Evolutionary conservation across 2,113 vertebrate genomes (phyloP).

Genomic region (Gymnocephalus cernua): DNA sequence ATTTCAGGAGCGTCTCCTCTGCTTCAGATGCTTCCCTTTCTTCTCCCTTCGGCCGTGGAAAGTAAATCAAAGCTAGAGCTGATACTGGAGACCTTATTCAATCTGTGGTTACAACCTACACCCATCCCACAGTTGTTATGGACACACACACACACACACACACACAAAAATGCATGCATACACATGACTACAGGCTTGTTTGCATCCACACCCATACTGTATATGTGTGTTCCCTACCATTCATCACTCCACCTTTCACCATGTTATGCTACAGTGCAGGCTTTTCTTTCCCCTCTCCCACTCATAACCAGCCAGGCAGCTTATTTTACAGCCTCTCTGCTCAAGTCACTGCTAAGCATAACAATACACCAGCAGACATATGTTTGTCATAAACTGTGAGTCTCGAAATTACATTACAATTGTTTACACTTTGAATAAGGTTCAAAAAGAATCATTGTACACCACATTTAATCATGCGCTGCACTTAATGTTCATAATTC

Average conservation of each 20-base stretch:
- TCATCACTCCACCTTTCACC: slow-evolving; percentile 45
- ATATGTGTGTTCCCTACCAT: slow-evolving; percentile 17
- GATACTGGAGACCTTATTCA: slow-evolving; percentile 71
- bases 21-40: slow-evolving; percentile 61
- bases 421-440: slow-evolving; percentile 67
- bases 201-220: slow-evolving; percentile 11
- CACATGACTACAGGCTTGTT: slow-evolving; percentile 16
- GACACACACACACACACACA: slow-evolving; percentile 34
- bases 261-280: slow-evolving; percentile 34
- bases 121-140: slow-evolving; percentile 55
- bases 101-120: slow-evolving; percentile 61
- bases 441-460: slow-evolving; percentile 64
- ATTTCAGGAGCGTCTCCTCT: slow-evolving; percentile 81
- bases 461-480: slow-evolving; percentile 66
- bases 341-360: slow-evolving; percentile 58
- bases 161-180: background rate
- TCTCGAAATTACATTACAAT: slow-evolving; percentile 56
- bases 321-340: slow-evolving; percentile 61
- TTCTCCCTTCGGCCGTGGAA: slow-evolving; percentile 56
- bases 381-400: slow-evolving; percentile 75
- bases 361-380: slow-evolving; percentile 68
- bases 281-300: slow-evolving; percentile 37
- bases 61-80: slow-evolving; percentile 79
- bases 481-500: slow-evolving; percentile 60
- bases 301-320: slow-evolving; percentile 49